These are phyloP conservation scores for Terebella lapidaria DNA, from an alignment of 2,888 invertebrate species.

Conservation along the genomic window DNA sequence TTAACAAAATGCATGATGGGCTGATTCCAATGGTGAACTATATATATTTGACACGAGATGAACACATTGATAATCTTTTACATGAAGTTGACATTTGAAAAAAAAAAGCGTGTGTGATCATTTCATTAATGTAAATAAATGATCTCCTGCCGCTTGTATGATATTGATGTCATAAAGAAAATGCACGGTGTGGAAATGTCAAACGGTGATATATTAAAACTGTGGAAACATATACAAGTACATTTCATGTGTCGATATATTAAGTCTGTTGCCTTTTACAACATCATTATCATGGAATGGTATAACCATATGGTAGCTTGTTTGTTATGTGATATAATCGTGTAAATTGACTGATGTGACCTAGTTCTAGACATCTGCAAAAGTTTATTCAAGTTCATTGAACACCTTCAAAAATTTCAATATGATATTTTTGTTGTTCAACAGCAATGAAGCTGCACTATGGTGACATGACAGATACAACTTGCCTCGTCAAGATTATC, in stretches of 20 bases:
- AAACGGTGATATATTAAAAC: too few relatives aligned
- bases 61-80: too few relatives aligned
- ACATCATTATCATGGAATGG: background rate
- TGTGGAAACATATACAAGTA: too few relatives aligned
- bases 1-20: too few relatives aligned
- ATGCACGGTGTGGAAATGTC: too few relatives aligned
- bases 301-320: background rate
- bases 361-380: too few relatives aligned
- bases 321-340: background rate
- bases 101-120: background rate
- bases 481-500: constrained; percentile 84
- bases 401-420: background rate
- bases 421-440: background rate
- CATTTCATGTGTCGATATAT: background rate
- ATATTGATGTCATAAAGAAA: too few relatives aligned
- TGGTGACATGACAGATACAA: constrained; percentile 97
- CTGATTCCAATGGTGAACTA: too few relatives aligned
- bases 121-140: background rate
- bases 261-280: background rate
- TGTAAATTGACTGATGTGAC: too few relatives aligned
- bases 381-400: too few relatives aligned
- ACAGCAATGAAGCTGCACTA: constrained; percentile 87
- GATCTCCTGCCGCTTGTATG: background rate
- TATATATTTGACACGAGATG: too few relatives aligned
- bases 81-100: background rate